phyloP scores from a whole-genome alignment of 2,888 invertebrate genomes.

The Itoplectis maculator region DNA sequence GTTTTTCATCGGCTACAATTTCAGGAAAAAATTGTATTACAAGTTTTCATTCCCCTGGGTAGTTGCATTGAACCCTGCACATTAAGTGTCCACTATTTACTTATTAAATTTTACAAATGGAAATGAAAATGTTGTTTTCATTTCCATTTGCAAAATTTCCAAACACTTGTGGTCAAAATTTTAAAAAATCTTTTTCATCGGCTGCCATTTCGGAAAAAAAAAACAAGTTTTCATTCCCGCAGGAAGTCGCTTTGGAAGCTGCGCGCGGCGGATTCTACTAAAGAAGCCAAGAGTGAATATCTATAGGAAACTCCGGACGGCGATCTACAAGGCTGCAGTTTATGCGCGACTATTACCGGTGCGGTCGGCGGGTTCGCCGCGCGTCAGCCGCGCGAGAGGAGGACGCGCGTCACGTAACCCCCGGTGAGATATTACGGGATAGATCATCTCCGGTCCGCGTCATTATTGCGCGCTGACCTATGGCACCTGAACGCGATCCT shows the following conservation, averaged over 20 bases:
- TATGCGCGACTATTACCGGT: conserved; percentile 24
- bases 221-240: conserved; percentile 26
- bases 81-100: no score
- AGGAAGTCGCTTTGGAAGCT: conserved; percentile 50
- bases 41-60: no score
- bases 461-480: conserved; percentile 79
- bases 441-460: conserved; percentile 78
- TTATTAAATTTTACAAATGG: no score
- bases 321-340: conserved; percentile 12
- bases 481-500: conserved; percentile 79
- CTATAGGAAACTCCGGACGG: conserved; percentile 22
- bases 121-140: no score
- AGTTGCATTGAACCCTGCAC: no score
- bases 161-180: no score
- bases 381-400: conserved; percentile 52
- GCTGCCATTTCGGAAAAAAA: conserved; percentile 1
- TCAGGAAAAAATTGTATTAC: no score
- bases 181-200: neutral
- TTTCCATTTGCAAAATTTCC: no score
- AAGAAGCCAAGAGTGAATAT: conserved; percentile 38
- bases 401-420: conserved; percentile 66
- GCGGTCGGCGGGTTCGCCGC: conserved; percentile 57
- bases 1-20: no score
- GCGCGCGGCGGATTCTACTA: neutral
- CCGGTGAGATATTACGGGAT: conserved; percentile 77